These are phyloP conservation scores for Lagopus leucura DNA, from an alignment of 2,113 vertebrate genomes.

Conservation along the genomic window DNA sequence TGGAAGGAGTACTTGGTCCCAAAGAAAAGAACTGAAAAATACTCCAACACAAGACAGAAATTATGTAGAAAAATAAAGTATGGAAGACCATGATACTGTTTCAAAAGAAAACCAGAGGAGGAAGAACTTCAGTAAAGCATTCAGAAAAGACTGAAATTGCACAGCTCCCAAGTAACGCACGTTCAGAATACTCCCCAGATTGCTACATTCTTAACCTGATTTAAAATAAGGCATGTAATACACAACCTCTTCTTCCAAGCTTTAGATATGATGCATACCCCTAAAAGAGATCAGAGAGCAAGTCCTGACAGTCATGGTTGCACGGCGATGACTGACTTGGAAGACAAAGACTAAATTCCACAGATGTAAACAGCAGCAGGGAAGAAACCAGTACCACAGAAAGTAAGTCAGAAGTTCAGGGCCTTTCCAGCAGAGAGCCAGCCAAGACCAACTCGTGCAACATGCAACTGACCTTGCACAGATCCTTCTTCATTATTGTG, in stretches of 20 bases:
- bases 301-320: background rate
- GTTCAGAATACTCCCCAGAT: background rate
- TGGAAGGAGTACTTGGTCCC: background rate
- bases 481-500: fast-evolving
- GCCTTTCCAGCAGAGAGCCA: background rate
- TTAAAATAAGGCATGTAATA: background rate
- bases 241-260: background rate
- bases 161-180: background rate
- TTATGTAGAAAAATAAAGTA: background rate
- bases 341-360: background rate
- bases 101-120: background rate
- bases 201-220: background rate
- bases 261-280: background rate
- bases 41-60: background rate
- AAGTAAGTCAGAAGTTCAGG: background rate
- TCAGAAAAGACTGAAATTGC: background rate
- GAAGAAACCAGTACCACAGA: background rate
- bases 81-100: background rate
- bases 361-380: background rate
- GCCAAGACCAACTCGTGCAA: background rate
- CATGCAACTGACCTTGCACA: background rate
- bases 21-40: background rate
- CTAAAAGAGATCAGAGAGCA: background rate
- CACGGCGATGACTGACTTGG: background rate
- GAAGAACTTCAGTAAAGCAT: background rate